Evolutionary conservation across 53 echinoderm and acorn worm species (phyloP).

Genomic region (Antedon mediterranea): DNA sequence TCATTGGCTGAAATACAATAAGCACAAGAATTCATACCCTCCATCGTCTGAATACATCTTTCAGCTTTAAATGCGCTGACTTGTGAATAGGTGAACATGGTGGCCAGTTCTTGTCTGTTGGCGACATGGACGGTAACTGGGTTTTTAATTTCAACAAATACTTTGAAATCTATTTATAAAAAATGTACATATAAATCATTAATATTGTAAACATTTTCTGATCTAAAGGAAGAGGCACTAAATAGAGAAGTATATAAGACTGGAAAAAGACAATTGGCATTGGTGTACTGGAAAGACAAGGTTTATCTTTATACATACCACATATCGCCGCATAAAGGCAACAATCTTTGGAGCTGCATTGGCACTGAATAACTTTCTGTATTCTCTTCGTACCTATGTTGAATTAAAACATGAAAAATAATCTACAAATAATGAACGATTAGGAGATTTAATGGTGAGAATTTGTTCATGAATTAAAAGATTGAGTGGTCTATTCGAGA

Average conservation of each 20-base stretch:
- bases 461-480: too few relatives aligned
- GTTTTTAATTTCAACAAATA: constrained; percentile 43
- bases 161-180: constrained; percentile 31
- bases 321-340: constrained; percentile 38
- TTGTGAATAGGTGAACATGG: constrained; percentile 58
- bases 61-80: constrained; percentile 56
- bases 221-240: too few relatives aligned
- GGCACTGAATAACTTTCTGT: constrained; percentile 67
- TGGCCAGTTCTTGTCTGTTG: constrained; percentile 62
- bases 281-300: too few relatives aligned
- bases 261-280: too few relatives aligned
- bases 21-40: constrained; percentile 34
- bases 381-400: constrained; percentile 62
- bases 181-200: not conserved
- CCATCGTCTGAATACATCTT: constrained; percentile 67
- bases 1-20: not conserved
- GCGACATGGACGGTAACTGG: constrained; percentile 70
- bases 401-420: not conserved
- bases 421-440: not conserved
- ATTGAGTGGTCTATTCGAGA: too few relatives aligned
- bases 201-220: not conserved
- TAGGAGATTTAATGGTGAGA: not conserved
- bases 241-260: too few relatives aligned
- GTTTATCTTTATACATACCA: constrained; percentile 33
- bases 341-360: constrained; percentile 82